Base-by-base conservation (phyloP, 2,113 vertebrate species). In the Parus major region DNA sequence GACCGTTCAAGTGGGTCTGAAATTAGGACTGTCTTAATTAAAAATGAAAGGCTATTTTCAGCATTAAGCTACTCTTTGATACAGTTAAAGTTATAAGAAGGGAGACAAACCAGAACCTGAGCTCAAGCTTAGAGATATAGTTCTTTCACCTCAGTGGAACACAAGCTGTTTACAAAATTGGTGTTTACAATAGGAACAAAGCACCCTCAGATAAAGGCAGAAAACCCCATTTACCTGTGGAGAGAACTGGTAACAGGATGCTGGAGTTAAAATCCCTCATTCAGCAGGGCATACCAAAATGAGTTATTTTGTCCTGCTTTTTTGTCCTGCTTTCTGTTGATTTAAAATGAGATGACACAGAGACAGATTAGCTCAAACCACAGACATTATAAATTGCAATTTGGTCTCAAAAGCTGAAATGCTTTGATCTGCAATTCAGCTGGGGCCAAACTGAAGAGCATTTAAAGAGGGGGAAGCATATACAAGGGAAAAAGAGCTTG, bases 301-400 rank as follows among this genome's bases (percentile, higher is more conserved):
- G 61, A 88, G 80, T 90, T 92, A 69, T 90, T 95, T 86, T 95
- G 92, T 92, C 77, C 94, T 93, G 90, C 90, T 96, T 96, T 97
- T 95, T 86, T 95, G 92, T 92, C 77, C 94, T 93, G 90, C 90
- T 97, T 96, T 97, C 95, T 95, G 95, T 86, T 97, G 97, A 97
- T 97, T 97, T 97, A 97, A 97, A 97, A 94, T 75, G 79, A 97
- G 96, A 96, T 94, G 96, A 97, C 97, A 97, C 75, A 86, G 95
- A 97, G 96, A 95, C 90, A 96, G 97, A 98, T 98, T 97, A 97
- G 93, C 82, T 86, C 86, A 96, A 97, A 96, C 95, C 97, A 97
- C 94, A 97, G 95, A 97, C 92, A 72, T 97, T 97, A 97, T 96
- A 97, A 96, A 96, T 95, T 95, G 94, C 94, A 95, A 95, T 96